Conservation (phyloP, 2,113 vertebrate species). For the Brachyistius frenatus region DNA sequence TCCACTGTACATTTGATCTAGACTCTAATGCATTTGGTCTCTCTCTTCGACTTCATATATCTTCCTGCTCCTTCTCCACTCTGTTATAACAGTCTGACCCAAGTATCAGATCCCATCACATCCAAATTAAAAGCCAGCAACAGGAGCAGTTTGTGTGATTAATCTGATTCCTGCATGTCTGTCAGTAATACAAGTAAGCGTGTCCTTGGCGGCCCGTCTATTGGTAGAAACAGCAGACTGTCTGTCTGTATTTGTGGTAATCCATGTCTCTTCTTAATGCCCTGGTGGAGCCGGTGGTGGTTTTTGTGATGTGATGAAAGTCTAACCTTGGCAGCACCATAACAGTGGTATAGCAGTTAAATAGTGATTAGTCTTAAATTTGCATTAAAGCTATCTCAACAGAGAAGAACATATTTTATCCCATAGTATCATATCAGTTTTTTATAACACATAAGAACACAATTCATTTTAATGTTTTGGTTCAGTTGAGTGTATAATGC, state of each 20-base stretch:
- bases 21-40: not conserved
- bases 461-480: too few species aligned
- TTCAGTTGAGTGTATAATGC: too few species aligned
- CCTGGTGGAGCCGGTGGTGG: constrained; percentile 12
- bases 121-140: constrained; percentile 17
- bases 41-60: constrained; percentile 17
- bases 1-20: constrained; percentile 44
- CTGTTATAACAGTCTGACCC: not conserved
- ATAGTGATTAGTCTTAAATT: constrained; percentile 39
- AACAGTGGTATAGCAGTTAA: constrained; percentile 28
- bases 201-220: constrained; percentile 56
- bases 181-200: constrained; percentile 53
- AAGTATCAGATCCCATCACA: constrained; percentile 43
- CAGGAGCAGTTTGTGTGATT: constrained; percentile 55
- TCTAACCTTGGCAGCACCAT: constrained; percentile 34
- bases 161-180: constrained; percentile 51
- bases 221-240: constrained; percentile 51
- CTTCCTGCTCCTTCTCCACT: constrained; percentile 23
- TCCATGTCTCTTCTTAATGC: constrained; percentile 51
- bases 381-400: constrained; percentile 16
- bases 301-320: constrained; percentile 59
- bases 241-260: constrained; percentile 63
- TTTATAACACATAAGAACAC: not conserved
- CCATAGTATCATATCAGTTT: not conserved
- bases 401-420: not conserved